phyloP scores from a whole-genome alignment of 2,888 invertebrate species.

The Drosophila paranaensis region DNA sequence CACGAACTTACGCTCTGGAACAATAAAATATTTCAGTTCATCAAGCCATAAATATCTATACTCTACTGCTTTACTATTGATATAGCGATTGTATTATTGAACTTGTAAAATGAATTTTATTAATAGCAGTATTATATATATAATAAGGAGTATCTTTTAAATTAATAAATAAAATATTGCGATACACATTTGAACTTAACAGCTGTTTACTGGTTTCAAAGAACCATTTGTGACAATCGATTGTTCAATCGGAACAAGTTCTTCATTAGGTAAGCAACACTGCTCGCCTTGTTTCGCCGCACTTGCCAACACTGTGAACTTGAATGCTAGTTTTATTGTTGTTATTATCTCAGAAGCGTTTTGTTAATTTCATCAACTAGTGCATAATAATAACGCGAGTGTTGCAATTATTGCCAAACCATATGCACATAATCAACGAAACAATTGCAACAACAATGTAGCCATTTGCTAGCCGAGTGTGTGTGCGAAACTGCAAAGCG shows the following conservation, averaged over 20 bases:
- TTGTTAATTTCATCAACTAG: conserved; percentile 32
- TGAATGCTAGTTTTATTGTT: conserved; percentile 48
- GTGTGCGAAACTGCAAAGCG: conserved; percentile 29
- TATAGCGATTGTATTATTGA: not conserved
- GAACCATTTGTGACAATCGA: not conserved
- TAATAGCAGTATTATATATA: not conserved
- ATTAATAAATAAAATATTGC: not conserved
- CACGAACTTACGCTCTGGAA: not conserved
- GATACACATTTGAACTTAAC: conserved; percentile 7
- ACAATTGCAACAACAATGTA: conserved; percentile 37
- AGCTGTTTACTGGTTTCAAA: not conserved
- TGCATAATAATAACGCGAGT: conserved; percentile 41
- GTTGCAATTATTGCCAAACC: conserved; percentile 51
- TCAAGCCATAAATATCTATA: not conserved
- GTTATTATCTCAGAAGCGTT: conserved; percentile 45
- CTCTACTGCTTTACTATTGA: not conserved
- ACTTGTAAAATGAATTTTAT: not conserved
- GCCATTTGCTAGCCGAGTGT: conserved; percentile 11
- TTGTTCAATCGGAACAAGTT: not conserved
- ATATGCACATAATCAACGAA: conserved; percentile 39
- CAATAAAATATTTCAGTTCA: not conserved
- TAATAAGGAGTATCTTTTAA: too few relatives aligned
- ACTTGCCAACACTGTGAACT: conserved; percentile 28
- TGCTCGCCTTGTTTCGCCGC: not conserved
- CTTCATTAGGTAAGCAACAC: conserved; percentile 6